Evolutionary conservation across 1,140 invertebrate species (phyloP).

Genomic region (Probaryconus sp.): DNA sequence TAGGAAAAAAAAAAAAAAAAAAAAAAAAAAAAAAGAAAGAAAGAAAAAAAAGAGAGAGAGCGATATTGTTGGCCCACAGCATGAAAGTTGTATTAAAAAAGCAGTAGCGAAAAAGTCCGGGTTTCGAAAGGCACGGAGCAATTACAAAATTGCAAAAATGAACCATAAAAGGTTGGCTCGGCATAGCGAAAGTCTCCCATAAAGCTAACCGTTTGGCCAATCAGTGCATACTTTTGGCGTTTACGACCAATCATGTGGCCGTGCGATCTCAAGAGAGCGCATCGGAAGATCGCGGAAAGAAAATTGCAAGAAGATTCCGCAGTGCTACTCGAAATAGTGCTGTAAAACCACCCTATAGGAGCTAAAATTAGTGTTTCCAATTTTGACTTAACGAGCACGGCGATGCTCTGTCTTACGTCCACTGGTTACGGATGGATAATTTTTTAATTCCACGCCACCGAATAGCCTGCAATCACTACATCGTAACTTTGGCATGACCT

Average conservation of each 20-base stretch:
- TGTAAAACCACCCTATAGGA: slow-evolving; percentile 48
- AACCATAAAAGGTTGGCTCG: slow-evolving; percentile 69
- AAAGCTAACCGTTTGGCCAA: slow-evolving; percentile 70
- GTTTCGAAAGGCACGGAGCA: slow-evolving; percentile 50
- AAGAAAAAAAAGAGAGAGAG: too few species aligned
- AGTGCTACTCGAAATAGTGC: slow-evolving; percentile 30
- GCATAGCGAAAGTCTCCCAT: slow-evolving; percentile 61
- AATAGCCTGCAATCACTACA: slow-evolving; percentile 52
- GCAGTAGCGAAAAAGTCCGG: slow-evolving; percentile 13
- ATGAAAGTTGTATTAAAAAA: background rate
- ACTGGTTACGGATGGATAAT: slow-evolving; percentile 38
- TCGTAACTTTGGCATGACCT: slow-evolving; percentile 40
- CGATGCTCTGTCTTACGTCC: slow-evolving; percentile 16
- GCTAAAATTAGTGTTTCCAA: slow-evolving; percentile 43
- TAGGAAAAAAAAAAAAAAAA: too few species aligned
- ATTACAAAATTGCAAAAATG: slow-evolving; percentile 77
- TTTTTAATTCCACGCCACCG: slow-evolving; percentile 53
- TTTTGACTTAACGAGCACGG: slow-evolving; percentile 54
- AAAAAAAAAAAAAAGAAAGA: too few species aligned
- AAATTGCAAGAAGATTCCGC: slow-evolving; percentile 73
- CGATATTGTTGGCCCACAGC: too few species aligned
- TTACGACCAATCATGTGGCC: slow-evolving; percentile 75
- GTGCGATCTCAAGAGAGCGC: slow-evolving; percentile 28
- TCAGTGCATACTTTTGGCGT: slow-evolving; percentile 74
- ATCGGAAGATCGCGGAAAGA: slow-evolving; percentile 63